Conservation (phyloP, 2,113 vertebrate genomes). For the Notothenia rossii region DNA sequence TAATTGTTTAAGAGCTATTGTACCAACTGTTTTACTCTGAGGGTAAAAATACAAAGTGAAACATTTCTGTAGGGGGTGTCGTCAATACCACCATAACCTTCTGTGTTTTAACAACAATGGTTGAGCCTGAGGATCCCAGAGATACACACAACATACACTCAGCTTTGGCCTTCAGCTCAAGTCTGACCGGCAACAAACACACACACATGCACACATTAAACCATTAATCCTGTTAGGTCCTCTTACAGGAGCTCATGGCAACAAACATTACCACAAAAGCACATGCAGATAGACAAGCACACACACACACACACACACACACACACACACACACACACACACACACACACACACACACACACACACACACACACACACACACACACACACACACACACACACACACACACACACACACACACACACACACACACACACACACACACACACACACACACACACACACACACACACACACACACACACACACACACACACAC, state of each 20-base stretch:
- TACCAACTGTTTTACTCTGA: not conserved
- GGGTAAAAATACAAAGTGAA: constrained; percentile 26
- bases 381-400: too few species aligned
- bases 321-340: not conserved
- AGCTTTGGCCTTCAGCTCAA: constrained; percentile 21
- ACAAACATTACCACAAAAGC: constrained; percentile 48
- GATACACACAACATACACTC: not conserved
- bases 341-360: too few species aligned
- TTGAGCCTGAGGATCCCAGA: not conserved
- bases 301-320: constrained; percentile 12
- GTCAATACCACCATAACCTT: constrained; percentile 10
- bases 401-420: too few species aligned
- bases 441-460: too few species aligned
- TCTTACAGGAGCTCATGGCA: constrained; percentile 67
- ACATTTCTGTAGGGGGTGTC: not conserved
- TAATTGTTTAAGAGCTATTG: not conserved
- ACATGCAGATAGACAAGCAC: constrained; percentile 46
- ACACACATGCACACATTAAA: constrained; percentile 38
- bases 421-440: too few species aligned
- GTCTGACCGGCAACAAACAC: constrained; percentile 13
- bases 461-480: too few species aligned
- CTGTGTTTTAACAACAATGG: constrained; percentile 8
- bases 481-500: too few species aligned
- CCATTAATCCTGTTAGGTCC: constrained; percentile 74
- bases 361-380: too few species aligned